Conservation (phyloP, 2,113 vertebrate species). For the Cephalopholis sonnerati region DNA sequence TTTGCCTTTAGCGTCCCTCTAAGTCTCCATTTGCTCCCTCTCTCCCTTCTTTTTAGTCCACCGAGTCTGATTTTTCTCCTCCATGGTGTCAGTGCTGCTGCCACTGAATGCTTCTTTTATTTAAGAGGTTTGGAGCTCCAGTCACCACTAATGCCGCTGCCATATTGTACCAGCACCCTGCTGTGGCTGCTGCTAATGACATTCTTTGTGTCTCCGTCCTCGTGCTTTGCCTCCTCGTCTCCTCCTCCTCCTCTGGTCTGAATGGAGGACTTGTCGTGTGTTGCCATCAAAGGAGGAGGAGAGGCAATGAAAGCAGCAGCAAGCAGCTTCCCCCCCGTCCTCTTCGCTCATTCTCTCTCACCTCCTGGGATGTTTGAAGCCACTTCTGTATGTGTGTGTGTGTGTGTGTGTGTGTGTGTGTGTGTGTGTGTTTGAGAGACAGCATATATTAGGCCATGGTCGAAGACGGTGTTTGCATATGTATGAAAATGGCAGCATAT, state of each 20-base stretch:
- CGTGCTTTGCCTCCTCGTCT: constrained; percentile 54
- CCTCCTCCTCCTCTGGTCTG: constrained; percentile 59
- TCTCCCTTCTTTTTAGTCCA: constrained; percentile 30
- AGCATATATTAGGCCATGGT: constrained; percentile 28
- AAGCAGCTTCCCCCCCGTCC: constrained; percentile 28
- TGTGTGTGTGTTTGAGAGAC: constrained; percentile 1
- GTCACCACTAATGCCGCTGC: constrained; percentile 70
- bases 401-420: constrained; percentile 1
- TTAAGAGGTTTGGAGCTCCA: constrained; percentile 66
- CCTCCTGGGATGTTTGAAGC: constrained; percentile 51
- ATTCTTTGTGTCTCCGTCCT: constrained; percentile 73
- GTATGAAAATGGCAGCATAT: constrained; percentile 10
- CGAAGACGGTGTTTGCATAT: constrained; percentile 24
- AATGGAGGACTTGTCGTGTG: constrained; percentile 72
- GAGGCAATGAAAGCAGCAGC: constrained; percentile 55
- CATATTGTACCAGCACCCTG: constrained; percentile 75
- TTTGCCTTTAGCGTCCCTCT: constrained; percentile 14
- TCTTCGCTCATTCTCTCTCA: constrained; percentile 27
- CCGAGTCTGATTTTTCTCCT: constrained; percentile 44
- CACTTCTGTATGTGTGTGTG: constrained; percentile 5
- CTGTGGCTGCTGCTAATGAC: constrained; percentile 74
- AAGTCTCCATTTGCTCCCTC: background rate
- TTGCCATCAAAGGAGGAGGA: constrained; percentile 58
- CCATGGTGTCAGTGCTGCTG: constrained; percentile 54
- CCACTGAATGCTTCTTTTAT: constrained; percentile 75